Conservation (phyloP, 2,888 invertebrate genomes). For the Acleris literana region DNA sequence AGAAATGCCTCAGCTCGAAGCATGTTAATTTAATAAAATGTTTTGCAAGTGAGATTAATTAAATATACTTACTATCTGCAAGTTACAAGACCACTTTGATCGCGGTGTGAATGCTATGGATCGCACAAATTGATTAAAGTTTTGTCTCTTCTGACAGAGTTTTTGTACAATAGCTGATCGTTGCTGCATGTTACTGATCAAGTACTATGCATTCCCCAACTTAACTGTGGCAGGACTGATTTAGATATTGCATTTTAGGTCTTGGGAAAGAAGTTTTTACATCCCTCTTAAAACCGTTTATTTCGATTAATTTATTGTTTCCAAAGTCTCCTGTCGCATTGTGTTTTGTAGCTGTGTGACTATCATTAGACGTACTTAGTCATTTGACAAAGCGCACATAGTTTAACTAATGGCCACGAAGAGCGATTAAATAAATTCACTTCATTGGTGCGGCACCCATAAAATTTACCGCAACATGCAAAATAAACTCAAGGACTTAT, state of each 20-base stretch:
- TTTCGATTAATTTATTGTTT: slow-evolving; percentile 43
- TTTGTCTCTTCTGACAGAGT: slow-evolving; percentile 56
- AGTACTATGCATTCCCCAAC: slow-evolving; percentile 66
- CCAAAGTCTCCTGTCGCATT: slow-evolving; percentile 46
- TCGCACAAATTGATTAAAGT: slow-evolving; percentile 61
- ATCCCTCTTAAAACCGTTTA: slow-evolving; percentile 47
- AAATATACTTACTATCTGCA: slow-evolving; percentile 43
- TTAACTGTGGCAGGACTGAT: slow-evolving; percentile 50
- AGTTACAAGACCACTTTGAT: slow-evolving; percentile 43
- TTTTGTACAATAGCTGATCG: slow-evolving; percentile 64
- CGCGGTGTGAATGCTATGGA: slow-evolving; percentile 61
- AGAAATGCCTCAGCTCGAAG: slow-evolving; percentile 81
- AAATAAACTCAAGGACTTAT: no score
- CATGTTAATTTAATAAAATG: slow-evolving; percentile 73
- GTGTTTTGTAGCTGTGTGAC: slow-evolving; percentile 50
- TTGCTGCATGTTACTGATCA: slow-evolving; percentile 77
- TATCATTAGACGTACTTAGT: slow-evolving; percentile 12
- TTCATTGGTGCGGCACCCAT: no score
- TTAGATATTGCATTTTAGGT: slow-evolving; percentile 67
- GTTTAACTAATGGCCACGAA: no score
- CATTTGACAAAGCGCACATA: slow-evolving; percentile 7
- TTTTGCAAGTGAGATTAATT: slow-evolving; percentile 58
- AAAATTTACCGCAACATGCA: no score
- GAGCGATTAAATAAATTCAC: no score
- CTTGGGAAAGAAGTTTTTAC: slow-evolving; percentile 46